phyloP scores from a whole-genome alignment of 2,888 invertebrate species.

The Drosophila pseudotalamancana region DNA sequence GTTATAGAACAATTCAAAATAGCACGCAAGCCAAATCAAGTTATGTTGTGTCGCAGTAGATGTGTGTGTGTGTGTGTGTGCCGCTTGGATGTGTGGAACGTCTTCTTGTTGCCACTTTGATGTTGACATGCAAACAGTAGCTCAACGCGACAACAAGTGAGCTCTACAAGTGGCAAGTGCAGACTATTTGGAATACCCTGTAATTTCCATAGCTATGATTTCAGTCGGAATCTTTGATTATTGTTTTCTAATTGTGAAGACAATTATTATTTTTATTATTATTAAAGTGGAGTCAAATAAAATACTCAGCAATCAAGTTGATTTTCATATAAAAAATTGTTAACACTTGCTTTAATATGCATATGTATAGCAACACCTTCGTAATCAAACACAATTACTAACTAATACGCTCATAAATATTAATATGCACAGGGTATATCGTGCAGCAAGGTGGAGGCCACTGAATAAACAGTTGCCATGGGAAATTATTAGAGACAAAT shows the following conservation, averaged over 20 bases:
- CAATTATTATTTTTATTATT: too few relatives aligned
- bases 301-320: too few relatives aligned
- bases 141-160: slow-evolving; percentile 42
- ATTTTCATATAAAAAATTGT: too few relatives aligned
- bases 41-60: slow-evolving; percentile 41
- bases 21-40: slow-evolving; percentile 74
- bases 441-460: slow-evolving; percentile 28
- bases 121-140: slow-evolving; percentile 57
- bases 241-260: too few relatives aligned
- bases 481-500: slow-evolving; percentile 78
- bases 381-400: not conserved
- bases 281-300: too few relatives aligned
- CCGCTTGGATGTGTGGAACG: slow-evolving; percentile 25
- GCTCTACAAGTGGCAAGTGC: slow-evolving; percentile 3
- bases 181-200: slow-evolving; percentile 20
- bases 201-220: not conserved
- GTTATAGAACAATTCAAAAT: slow-evolving; percentile 64
- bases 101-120: slow-evolving; percentile 52
- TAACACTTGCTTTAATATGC: too few relatives aligned
- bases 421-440: slow-evolving; percentile 4
- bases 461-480: slow-evolving; percentile 72
- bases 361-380: too few relatives aligned
- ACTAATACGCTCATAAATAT: slow-evolving; percentile 29
- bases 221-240: too few relatives aligned
- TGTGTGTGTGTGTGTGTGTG: slow-evolving; percentile 8